These are phyloP conservation scores for Apodemus agrarius DNA, from an alignment of 2,797 vertebrate genomes.

Conservation along the genomic window DNA sequence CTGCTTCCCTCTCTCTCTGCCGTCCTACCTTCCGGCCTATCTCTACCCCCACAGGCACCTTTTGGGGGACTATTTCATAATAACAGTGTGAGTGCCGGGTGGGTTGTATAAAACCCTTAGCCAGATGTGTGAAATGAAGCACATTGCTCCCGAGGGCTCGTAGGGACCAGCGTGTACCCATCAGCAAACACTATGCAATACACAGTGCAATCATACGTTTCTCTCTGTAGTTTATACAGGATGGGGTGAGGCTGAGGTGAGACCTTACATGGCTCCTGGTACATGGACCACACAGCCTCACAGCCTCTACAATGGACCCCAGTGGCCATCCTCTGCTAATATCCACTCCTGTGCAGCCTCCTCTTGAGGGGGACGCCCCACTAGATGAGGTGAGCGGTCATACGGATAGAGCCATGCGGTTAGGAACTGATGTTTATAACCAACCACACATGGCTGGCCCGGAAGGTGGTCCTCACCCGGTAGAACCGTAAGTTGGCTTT, in stretches of 20 bases:
- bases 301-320: not conserved
- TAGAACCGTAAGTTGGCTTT: not conserved
- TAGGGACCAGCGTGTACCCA: conserved; percentile 35
- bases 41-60: conserved; percentile 22
- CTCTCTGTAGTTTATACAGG: conserved; percentile 27
- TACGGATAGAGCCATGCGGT: not conserved
- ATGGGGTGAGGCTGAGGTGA: not conserved
- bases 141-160: conserved; percentile 35
- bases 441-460: not conserved
- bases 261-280: not conserved
- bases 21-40: conserved; percentile 2
- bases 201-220: conserved; percentile 26
- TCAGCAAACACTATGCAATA: conserved; percentile 15
- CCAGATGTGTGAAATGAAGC: conserved; percentile 36
- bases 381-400: not conserved
- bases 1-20: conserved; percentile 54
- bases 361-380: not conserved
- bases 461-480: not conserved
- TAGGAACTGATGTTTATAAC: not conserved
- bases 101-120: conserved; percentile 54
- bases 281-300: not conserved
- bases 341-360: too few relatives aligned
- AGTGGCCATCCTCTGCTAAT: not conserved
- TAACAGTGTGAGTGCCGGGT: conserved; percentile 47
- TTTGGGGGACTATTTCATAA: conserved; percentile 35